phyloP scores from a whole-genome alignment of 2,888 invertebrate genomes.

The Bombylius major region DNA sequence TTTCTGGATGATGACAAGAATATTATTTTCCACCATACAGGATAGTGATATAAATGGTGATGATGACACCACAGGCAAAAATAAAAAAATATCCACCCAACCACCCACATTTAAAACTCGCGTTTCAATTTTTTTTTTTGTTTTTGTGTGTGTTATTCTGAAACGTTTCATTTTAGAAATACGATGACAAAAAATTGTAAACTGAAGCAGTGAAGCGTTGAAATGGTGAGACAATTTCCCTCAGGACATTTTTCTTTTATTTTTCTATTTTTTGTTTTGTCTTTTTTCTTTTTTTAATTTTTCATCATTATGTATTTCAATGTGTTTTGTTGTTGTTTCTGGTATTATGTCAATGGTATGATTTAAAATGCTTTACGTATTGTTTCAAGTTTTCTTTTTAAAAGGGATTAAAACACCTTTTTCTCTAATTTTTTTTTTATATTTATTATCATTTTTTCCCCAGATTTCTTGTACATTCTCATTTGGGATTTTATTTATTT shows the following conservation, averaged over 20 bases:
- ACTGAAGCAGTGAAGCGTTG: background rate
- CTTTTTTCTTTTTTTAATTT: slow-evolving; percentile 1
- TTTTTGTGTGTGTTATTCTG: no score
- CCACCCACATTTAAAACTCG: no score
- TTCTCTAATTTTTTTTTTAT: background rate
- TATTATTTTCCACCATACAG: no score
- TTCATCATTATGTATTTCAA: background rate
- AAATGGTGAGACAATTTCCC: background rate
- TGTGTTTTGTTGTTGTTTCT: background rate
- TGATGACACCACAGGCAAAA: no score
- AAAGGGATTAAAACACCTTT: slow-evolving; percentile 1
- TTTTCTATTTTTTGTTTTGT: background rate
- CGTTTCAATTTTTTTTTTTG: no score
- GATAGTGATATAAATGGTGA: no score
- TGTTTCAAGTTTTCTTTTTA: background rate
- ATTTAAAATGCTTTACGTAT: background rate
- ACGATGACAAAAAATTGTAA: background rate
- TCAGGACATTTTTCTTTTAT: background rate
- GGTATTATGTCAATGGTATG: background rate
- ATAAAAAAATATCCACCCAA: no score
- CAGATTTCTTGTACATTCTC: background rate
- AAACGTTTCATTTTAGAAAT: no score
- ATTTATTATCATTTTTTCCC: background rate
- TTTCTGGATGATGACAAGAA: no score
- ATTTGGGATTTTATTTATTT: background rate